These are phyloP conservation scores for Coregonus suidteri DNA, from an alignment of 2,797 vertebrate species.

Conservation along the genomic window DNA sequence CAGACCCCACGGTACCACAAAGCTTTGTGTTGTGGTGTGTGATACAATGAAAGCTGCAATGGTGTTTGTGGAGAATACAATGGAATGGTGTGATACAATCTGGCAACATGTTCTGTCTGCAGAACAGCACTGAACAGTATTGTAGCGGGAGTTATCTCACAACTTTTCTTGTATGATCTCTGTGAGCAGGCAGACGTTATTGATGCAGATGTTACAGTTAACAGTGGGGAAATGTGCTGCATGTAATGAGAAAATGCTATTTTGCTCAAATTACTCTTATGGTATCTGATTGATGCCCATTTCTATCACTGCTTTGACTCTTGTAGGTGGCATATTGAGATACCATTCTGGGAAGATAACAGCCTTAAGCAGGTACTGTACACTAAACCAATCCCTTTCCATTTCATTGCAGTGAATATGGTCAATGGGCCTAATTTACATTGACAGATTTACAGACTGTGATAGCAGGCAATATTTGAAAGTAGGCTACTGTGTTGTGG, in stretches of 20 bases:
- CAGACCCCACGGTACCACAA: too few species aligned
- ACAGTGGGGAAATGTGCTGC: too few species aligned
- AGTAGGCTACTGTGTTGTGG: background rate
- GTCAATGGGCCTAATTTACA: background rate
- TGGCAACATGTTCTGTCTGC: background rate
- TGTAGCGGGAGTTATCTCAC: too few species aligned
- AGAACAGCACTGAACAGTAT: background rate
- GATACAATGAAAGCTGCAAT: too few species aligned
- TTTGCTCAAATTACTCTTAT: too few species aligned
- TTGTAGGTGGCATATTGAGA: conserved; percentile 87
- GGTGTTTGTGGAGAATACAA: background rate
- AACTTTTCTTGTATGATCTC: too few species aligned
- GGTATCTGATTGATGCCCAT: conserved; percentile 27
- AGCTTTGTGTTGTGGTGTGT: too few species aligned
- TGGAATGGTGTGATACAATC: background rate
- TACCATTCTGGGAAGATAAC: conserved; percentile 89
- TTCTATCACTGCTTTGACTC: conserved; percentile 48
- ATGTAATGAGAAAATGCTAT: too few species aligned
- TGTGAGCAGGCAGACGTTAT: too few species aligned
- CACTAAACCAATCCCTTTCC: background rate
- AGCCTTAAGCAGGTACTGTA: conserved; percentile 84
- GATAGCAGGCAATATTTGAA: background rate
- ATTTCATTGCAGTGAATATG: background rate
- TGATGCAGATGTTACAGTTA: too few species aligned
- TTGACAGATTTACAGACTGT: background rate